Base-by-base conservation (phyloP, 1,140 invertebrate genomes). In the Oryctes rhinoceros region DNA sequence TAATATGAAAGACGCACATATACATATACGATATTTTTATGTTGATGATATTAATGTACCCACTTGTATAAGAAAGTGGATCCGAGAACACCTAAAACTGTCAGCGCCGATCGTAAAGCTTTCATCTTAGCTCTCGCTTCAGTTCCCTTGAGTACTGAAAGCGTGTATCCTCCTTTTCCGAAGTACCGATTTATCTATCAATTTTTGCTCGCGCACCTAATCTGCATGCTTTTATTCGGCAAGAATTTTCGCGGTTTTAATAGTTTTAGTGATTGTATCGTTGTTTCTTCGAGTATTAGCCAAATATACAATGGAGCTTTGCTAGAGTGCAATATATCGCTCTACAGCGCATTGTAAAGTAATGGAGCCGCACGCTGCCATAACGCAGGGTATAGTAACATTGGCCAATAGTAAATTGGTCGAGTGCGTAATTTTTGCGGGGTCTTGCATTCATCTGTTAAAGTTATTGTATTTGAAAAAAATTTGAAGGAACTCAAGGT, bases 71-170 rank as follows among this genome's bases (percentile, higher is more conserved):
- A 81, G 81, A 81, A 81, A 80, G 35, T 76, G 79, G 81, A 82
- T 78, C 67, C 79, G 81, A 82, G 81, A 82, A 81, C 82, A 84
- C 83, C 85, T 87, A 86, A 86, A 87, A 80, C 86, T 87, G 86
- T 87, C 86, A 86, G 83, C 85, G 79, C 81, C 77, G 83, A 85
- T 86, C 86, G 86, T 87, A 87, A 87, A 87, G 82, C 86, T 87
- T 86, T 87, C 86, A 87, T 79, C 82, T 67, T 81, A 79, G 81
- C 81, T 83, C 84, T 82, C 84, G 83, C 84, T 86, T 85, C 83
- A 83, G 82, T 83, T 86, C 84, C 84, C 82, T 79, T 76, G 81
- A 84, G 85, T 78, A 80, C 75, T 78, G 79, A 80, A 77, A 77
- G 79, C 74, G 74, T 35, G 65, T 35, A 67, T 67, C 74, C 35